Evolutionary conservation across 37 sponge, comb jelly and placozoan genomes (phyloP).

Genomic region (Haliclona indistincta): DNA sequence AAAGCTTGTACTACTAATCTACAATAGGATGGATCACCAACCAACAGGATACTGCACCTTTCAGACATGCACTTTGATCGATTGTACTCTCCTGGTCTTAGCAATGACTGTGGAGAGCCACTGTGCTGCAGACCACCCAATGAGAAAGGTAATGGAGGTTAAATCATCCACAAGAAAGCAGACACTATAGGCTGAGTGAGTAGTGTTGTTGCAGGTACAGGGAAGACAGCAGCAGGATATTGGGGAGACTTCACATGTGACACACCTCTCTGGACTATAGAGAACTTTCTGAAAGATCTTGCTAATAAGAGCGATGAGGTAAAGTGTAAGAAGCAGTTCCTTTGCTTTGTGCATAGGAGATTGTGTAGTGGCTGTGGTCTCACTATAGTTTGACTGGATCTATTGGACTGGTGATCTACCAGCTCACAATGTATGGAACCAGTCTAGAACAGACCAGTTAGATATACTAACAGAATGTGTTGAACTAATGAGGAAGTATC

Average conservation of each 20-base stretch:
- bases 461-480: constrained; percentile 49
- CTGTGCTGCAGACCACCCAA: constrained; percentile 91
- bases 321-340: no score
- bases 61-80: constrained; percentile 89
- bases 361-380: not conserved
- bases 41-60: no score
- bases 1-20: no score
- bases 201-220: constrained; percentile 27
- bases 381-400: constrained; percentile 78
- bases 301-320: constrained; percentile 52
- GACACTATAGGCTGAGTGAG: no score
- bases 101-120: constrained; percentile 89
- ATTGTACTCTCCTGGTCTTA: constrained; percentile 74
- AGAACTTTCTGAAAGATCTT: constrained; percentile 75
- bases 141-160: constrained; percentile 44
- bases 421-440: constrained; percentile 98
- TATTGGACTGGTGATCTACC: constrained; percentile 98
- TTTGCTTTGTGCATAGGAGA: not conserved
- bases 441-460: constrained; percentile 77
- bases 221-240: constrained; percentile 71
- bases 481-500: constrained; percentile 59
- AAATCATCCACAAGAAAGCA: no score
- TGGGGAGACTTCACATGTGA: constrained; percentile 97
- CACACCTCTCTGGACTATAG: constrained; percentile 54
- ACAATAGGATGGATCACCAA: no score